Conservation (phyloP, 2,888 invertebrate genomes). For the Mycogona germanica region DNA sequence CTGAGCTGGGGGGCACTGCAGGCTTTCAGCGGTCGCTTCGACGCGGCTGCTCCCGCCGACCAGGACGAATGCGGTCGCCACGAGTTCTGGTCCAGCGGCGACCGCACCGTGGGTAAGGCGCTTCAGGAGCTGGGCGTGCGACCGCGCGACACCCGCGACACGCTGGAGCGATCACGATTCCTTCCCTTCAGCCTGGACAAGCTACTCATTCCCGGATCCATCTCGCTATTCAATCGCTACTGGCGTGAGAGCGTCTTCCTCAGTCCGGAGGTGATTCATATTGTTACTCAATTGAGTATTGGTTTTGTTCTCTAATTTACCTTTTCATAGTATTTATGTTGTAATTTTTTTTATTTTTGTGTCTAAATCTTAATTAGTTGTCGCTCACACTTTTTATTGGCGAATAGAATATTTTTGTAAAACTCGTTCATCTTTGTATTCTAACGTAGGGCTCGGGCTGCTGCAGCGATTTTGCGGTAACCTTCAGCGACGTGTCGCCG, state of each 20-base stretch:
- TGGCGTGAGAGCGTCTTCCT: conserved; percentile 26
- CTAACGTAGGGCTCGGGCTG: conserved; percentile 25
- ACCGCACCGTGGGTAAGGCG: conserved; percentile 24
- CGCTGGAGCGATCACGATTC: conserved; percentile 24
- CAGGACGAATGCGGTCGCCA: conserved; percentile 13
- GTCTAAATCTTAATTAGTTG: no score
- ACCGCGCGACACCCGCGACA: conserved; percentile 26
- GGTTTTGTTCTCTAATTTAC: no score
- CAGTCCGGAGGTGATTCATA: conserved; percentile 22
- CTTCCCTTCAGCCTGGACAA: conserved; percentile 25
- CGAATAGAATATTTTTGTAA: not conserved
- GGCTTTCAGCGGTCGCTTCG: conserved; percentile 13
- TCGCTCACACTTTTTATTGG: not conserved
- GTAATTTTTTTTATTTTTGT: not conserved
- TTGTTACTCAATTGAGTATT: not conserved
- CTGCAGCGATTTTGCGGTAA: conserved; percentile 25
- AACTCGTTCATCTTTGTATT: not conserved
- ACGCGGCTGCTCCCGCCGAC: conserved; percentile 2
- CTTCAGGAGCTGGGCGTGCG: conserved; percentile 22
- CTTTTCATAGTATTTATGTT: not conserved
- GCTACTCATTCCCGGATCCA: conserved; percentile 25
- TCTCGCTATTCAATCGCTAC: conserved; percentile 26
- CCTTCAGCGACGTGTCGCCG: conserved; percentile 25
- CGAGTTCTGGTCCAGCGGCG: conserved; percentile 22
- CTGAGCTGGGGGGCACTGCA: conserved; percentile 23